Evolutionary conservation across 2,888 invertebrate species (phyloP).

Genomic region (Melanotus villosus): DNA sequence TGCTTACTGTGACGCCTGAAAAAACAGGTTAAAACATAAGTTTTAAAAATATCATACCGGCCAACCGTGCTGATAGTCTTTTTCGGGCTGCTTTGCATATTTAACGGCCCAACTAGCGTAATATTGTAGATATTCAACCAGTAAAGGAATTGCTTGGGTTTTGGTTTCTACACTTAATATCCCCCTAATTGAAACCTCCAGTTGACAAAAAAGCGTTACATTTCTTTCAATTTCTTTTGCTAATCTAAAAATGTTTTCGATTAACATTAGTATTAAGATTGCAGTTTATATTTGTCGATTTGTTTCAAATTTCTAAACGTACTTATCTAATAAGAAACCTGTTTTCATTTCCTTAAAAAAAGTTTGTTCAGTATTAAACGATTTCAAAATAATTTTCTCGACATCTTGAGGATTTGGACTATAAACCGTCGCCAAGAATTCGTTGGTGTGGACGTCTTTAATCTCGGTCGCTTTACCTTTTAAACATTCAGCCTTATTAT

Average conservation of each 20-base stretch:
- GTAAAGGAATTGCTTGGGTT: slow-evolving; percentile 65
- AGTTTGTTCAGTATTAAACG: slow-evolving; percentile 48
- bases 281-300: too few relatives aligned
- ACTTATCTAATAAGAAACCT: slow-evolving; percentile 59
- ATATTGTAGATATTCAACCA: slow-evolving; percentile 70
- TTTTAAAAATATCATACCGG: slow-evolving; percentile 6
- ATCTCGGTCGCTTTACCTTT: background rate
- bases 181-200: slow-evolving; percentile 68
- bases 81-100: too few relatives aligned
- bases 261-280: too few relatives aligned
- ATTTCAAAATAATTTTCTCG: slow-evolving; percentile 52
- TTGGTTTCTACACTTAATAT: slow-evolving; percentile 67
- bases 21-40: background rate
- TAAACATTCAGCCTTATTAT: slow-evolving; percentile 39
- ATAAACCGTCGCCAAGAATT: slow-evolving; percentile 41
- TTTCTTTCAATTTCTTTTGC: slow-evolving; percentile 70
- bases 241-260: slow-evolving; percentile 62
- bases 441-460: background rate
- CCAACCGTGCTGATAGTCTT: too few relatives aligned
- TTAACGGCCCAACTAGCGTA: slow-evolving; percentile 67
- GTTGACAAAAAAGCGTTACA: slow-evolving; percentile 66
- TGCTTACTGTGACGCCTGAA: slow-evolving; percentile 65
- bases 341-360: slow-evolving; percentile 51
- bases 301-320: background rate
- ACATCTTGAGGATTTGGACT: slow-evolving; percentile 54